phyloP scores from a whole-genome alignment of 2,797 vertebrate species.

The Eulemur mongoz region DNA sequence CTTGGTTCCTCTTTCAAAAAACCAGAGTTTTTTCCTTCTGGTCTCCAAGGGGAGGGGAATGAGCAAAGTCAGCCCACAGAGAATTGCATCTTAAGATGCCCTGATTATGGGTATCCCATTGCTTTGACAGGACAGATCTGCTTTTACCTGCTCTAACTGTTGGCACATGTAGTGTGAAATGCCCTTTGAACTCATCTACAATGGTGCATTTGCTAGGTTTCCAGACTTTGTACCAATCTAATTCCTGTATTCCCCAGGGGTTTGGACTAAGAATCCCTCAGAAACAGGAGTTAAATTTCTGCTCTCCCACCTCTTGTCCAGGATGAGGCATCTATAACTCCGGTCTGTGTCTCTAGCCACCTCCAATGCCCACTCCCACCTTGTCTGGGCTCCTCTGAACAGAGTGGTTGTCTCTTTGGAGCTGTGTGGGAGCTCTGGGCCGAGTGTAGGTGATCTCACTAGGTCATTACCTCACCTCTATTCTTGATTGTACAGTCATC shows the following conservation, averaged over 20 bases:
- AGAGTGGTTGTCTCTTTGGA: neutral
- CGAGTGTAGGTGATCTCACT: neutral
- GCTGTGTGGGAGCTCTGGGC: neutral
- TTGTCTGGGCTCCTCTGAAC: neutral
- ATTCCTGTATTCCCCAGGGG: neutral
- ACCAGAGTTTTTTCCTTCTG: neutral
- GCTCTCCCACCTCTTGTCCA: no score
- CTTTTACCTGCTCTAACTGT: neutral
- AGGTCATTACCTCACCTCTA: neutral
- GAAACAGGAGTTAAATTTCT: neutral
- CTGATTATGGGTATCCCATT: neutral
- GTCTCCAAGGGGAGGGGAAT: neutral
- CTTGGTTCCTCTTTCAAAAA: neutral
- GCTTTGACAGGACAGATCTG: neutral
- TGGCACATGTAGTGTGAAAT: neutral
- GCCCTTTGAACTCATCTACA: neutral
- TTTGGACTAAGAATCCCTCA: neutral
- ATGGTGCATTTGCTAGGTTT: neutral
- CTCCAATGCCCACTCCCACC: neutral
- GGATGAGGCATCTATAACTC: neutral
- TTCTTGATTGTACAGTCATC: neutral
- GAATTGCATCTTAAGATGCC: neutral
- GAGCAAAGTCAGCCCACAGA: no score
- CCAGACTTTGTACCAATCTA: neutral
- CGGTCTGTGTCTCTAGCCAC: neutral